Conservation (phyloP, 2,113 vertebrate genomes). For the Dicentrarchus labrax region DNA sequence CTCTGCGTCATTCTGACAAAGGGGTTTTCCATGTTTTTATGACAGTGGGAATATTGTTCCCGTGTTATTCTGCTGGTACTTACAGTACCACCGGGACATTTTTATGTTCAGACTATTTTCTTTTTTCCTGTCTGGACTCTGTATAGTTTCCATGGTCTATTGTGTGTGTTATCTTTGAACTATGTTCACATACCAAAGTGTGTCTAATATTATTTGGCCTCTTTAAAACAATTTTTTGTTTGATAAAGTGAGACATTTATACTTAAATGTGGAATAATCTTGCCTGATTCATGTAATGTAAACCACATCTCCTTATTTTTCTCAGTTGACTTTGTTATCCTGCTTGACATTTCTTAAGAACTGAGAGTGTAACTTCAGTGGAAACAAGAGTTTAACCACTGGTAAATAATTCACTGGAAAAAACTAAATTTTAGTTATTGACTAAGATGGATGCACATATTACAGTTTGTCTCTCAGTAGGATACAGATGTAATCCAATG, state of each 20-base stretch:
- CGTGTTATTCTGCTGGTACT: slow-evolving; percentile 25
- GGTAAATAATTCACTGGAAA: background rate
- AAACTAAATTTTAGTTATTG: slow-evolving; percentile 16
- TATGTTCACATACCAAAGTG: slow-evolving; percentile 13
- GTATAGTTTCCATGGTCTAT: slow-evolving; percentile 22
- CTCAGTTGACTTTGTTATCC: background rate
- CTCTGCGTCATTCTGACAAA: slow-evolving; percentile 64
- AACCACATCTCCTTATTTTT: too few species aligned
- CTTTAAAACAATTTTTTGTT: background rate
- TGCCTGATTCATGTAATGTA: background rate
- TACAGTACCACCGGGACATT: background rate
- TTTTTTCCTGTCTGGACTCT: slow-evolving; percentile 29
- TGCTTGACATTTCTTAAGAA: background rate
- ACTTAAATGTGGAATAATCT: background rate
- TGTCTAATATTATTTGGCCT: background rate
- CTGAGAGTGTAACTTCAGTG: background rate
- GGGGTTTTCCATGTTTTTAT: slow-evolving; percentile 74
- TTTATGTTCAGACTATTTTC: background rate
- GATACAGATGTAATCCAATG: slow-evolving; percentile 22
- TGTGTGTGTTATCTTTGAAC: slow-evolving; percentile 21
- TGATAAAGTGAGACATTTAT: background rate
- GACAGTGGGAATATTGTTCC: slow-evolving; percentile 62
- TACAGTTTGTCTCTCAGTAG: slow-evolving; percentile 19
- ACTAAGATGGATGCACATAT: slow-evolving; percentile 25
- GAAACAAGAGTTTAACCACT: background rate